Conservation (phyloP, 2,113 vertebrate genomes). For the Ictalurus furcatus region DNA sequence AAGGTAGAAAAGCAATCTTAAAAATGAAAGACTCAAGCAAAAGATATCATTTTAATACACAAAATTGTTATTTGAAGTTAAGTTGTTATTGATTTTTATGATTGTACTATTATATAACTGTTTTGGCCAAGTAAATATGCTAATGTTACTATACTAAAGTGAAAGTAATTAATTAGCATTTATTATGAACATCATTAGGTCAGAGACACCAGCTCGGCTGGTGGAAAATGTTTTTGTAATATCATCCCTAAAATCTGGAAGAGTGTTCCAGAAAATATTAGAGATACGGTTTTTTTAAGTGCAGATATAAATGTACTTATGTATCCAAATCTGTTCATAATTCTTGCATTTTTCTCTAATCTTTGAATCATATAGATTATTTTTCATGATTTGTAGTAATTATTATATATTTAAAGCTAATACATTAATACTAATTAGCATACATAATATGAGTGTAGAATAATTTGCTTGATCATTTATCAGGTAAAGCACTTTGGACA, state of each 20-base stretch:
- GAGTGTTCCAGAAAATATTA: not conserved
- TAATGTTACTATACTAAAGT: not conserved
- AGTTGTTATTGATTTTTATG: not conserved
- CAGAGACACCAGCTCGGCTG: not conserved
- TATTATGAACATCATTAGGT: too few relatives aligned
- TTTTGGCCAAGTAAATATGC: not conserved
- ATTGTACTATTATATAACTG: not conserved
- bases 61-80: not conserved
- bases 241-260: not conserved
- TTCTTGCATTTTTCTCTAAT: not conserved
- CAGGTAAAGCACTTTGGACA: not conserved
- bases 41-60: not conserved
- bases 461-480: not conserved
- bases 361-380: not conserved
- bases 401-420: not conserved
- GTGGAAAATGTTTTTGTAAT: not conserved
- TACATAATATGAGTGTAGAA: not conserved
- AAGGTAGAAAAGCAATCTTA: conserved; percentile 35
- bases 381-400: not conserved
- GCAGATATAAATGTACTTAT: not conserved
- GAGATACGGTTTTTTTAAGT: not conserved
- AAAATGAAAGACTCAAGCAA: not conserved
- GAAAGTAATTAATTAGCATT: not conserved
- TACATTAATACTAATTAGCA: not conserved
- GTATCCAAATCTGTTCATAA: not conserved